Conservation (phyloP, 2,113 vertebrate species). For the Leptosomus discolor region DNA sequence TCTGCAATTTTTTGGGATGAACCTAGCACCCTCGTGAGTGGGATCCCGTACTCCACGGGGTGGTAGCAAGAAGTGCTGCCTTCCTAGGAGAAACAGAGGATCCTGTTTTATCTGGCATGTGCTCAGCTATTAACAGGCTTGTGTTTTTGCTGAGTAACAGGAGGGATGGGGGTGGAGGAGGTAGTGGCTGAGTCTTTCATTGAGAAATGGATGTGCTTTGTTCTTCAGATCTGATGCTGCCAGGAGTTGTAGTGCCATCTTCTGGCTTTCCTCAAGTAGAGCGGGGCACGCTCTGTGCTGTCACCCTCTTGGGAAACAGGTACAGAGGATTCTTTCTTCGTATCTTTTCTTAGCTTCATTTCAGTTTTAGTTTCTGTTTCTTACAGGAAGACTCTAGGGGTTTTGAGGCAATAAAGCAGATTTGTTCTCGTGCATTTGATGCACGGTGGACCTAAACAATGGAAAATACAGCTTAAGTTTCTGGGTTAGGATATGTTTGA, state of each 20-base stretch:
- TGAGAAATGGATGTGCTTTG: not conserved
- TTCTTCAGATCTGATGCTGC: conserved; percentile 92
- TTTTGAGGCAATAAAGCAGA: not conserved
- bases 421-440: not conserved
- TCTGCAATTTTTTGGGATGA: not conserved
- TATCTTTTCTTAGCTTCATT: not conserved
- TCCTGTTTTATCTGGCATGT: not conserved
- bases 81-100: not conserved
- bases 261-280: conserved; percentile 84
- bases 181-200: not conserved
- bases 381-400: not conserved
- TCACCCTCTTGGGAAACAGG: conserved; percentile 87
- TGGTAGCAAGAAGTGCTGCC: not conserved
- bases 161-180: not conserved
- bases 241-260: conserved; percentile 86
- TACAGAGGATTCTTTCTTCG: conserved; percentile 15
- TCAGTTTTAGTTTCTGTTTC: not conserved
- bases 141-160: conserved; percentile 16
- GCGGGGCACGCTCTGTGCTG: conserved; percentile 81
- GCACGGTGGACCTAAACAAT: not conserved
- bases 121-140: not conserved
- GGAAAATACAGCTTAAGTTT: not conserved
- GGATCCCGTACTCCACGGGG: not conserved
- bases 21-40: not conserved
- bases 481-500: not conserved